Evolutionary conservation across 2,113 vertebrate species (phyloP).

Genomic region (Labeo rohita): DNA sequence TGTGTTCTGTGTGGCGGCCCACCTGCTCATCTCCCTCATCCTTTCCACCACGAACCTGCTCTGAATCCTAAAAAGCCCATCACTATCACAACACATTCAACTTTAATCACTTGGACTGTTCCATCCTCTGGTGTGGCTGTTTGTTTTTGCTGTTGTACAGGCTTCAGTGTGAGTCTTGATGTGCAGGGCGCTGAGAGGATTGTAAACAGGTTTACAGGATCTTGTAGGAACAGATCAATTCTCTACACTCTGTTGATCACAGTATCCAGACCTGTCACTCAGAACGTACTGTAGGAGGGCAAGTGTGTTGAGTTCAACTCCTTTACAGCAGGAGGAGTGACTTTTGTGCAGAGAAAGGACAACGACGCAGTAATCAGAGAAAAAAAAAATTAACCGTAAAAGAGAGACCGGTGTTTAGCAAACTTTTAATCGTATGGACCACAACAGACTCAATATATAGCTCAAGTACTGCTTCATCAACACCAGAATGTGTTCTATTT

Average conservation of each 20-base stretch:
- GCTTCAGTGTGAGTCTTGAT: conserved; percentile 10
- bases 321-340: background rate
- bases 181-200: conserved; percentile 17
- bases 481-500: background rate
- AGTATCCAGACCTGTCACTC: conserved; percentile 46
- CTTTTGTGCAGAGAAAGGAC: background rate
- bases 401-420: background rate
- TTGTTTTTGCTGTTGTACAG: conserved; percentile 46
- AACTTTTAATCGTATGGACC: background rate
- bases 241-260: conserved; percentile 51
- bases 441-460: background rate
- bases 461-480: background rate
- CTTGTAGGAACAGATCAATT: conserved; percentile 53
- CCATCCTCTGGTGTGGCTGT: conserved; percentile 24
- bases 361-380: background rate
- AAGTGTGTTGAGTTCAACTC: background rate
- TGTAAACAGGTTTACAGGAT: conserved; percentile 55
- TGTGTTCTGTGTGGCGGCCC: background rate
- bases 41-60: conserved; percentile 18
- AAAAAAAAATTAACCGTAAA: background rate
- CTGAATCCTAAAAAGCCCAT: conserved; percentile 37
- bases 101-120: conserved; percentile 41
- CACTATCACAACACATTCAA: conserved; percentile 42
- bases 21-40: background rate
- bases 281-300: conserved; percentile 4